These are phyloP conservation scores for Nerophis ophidion DNA, from an alignment of 2,113 vertebrate species.

Conservation along the genomic window DNA sequence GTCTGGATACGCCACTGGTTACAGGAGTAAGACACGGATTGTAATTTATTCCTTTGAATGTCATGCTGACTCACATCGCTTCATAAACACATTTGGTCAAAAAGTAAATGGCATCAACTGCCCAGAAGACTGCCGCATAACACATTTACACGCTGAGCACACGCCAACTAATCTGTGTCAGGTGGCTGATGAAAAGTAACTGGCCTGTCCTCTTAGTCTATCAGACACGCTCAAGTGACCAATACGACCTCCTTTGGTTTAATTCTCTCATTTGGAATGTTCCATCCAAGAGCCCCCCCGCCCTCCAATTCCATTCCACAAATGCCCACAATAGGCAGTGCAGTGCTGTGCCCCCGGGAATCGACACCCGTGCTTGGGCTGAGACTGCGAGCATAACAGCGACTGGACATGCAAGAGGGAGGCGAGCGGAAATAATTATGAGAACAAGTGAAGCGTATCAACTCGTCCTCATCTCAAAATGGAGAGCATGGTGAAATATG, in stretches of 20 bases:
- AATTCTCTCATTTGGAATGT: conserved; percentile 55
- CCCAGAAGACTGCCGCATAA: conserved; percentile 9
- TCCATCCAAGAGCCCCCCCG: conserved; percentile 10
- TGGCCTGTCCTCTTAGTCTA: conserved; percentile 37
- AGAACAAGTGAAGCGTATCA: conserved; percentile 59
- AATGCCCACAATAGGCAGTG: conserved; percentile 41
- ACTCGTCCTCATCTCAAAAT: conserved; percentile 61
- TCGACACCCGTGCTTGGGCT: conserved; percentile 37
- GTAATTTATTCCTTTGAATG: conserved; percentile 56
- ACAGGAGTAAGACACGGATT: conserved; percentile 52
- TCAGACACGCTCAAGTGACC: conserved; percentile 48
- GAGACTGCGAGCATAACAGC: conserved; percentile 42
- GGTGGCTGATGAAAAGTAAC: conserved; percentile 41
- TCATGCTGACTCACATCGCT: conserved; percentile 34
- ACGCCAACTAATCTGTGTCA: conserved; percentile 20
- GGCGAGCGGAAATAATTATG: conserved; percentile 69
- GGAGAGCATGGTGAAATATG: conserved; percentile 28
- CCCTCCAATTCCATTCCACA: conserved; percentile 23
- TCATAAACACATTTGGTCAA: conserved; percentile 38
- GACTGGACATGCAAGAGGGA: conserved; percentile 52
- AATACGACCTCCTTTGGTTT: conserved; percentile 35
- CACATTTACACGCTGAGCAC: conserved; percentile 29
- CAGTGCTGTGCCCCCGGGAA: conserved; percentile 49
- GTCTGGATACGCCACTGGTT: conserved; percentile 41
- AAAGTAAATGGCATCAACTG: conserved; percentile 25